Evolutionary conservation across 53 echinoderm and acorn worm genomes (phyloP).

Genomic region (Arbacia lixula): DNA sequence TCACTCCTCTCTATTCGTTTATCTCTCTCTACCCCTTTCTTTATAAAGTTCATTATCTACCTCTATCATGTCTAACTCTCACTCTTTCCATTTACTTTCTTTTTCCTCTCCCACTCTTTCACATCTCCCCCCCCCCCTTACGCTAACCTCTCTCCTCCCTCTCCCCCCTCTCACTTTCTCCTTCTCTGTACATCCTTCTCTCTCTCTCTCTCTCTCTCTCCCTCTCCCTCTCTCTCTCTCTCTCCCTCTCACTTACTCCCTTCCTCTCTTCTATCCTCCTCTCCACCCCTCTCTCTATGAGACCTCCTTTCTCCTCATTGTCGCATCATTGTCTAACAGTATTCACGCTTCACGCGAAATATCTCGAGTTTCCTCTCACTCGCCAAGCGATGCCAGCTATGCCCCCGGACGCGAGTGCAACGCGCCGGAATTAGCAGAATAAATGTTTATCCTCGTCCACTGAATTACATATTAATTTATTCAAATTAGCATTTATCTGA

Average conservation of each 20-base stretch:
- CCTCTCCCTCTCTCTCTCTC: conserved; percentile 9
- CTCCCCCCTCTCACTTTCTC: no score
- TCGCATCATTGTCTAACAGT: conserved; percentile 27
- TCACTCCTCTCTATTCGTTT: no score
- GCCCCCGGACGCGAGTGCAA: conserved; percentile 24
- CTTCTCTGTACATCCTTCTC: no score
- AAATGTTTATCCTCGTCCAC: conserved; percentile 57
- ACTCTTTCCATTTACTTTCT: no score
- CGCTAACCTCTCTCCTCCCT: no score
- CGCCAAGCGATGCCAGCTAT: neutral
- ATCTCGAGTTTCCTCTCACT: conserved; percentile 37
- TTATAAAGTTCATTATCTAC: no score
- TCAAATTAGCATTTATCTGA: conserved; percentile 59
- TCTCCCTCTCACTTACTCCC: neutral
- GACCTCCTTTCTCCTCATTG: neutral
- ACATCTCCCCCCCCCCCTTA: no score
- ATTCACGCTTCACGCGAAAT: conserved; percentile 51
- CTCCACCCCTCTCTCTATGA: neutral
- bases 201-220: neutral
- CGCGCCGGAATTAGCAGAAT: conserved; percentile 59
- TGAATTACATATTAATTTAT: conserved; percentile 63
- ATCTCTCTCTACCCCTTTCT: no score
- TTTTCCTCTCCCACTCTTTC: no score
- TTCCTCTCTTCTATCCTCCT: neutral
- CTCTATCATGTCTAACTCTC: no score